Base-by-base conservation (phyloP, 2,888 invertebrate species). In the Leucoma salicis region DNA sequence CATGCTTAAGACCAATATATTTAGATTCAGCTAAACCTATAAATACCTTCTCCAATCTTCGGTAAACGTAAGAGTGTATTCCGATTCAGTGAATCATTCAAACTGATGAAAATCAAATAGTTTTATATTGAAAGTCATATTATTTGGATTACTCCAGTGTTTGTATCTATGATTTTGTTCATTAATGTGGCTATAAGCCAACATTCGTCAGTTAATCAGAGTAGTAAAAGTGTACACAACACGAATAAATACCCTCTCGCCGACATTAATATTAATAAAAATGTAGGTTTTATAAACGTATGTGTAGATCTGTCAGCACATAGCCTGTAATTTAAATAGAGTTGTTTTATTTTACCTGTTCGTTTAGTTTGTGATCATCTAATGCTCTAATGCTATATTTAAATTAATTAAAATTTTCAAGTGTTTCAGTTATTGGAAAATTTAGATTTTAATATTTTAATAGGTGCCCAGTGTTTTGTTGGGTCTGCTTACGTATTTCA, bases 51-150 rank as follows among this genome's bases (percentile, higher is more conserved):
- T 3, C n/a, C 25, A 35, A 50, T 44, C 27, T 36, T 39, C 44
- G 36, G 50, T 53, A 49, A 51, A 42, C 18, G 39, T 36, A 51
- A 47, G 49, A 42, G 40, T 57, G 48, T 53, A 57, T 57, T 60
- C 53, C 29, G 48, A 42, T 39, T 37, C 32, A 35, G 44, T 61
- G 64, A 63, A 46, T 66, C 59, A 65, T 42, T 42, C 39, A 34
- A n/a, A 42, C n/a, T 8, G 32, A 42, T 39, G 34, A 47, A 27
- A 53, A 44, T 47, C 40, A 14, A 35, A 27, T 35, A 35, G 10
- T 18, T 33, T 13, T 14, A 14, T 25, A 35, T 35, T 33, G n/a
- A 13, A 12, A 21, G 14, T 12, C 8, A 34, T 37, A 44, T 53
- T 44, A 53, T 53, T 57, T 57, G 13, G 39, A 33, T 32, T 28